phyloP scores from a whole-genome alignment of 2,797 vertebrate genomes.

The Channallabes apus region DNA sequence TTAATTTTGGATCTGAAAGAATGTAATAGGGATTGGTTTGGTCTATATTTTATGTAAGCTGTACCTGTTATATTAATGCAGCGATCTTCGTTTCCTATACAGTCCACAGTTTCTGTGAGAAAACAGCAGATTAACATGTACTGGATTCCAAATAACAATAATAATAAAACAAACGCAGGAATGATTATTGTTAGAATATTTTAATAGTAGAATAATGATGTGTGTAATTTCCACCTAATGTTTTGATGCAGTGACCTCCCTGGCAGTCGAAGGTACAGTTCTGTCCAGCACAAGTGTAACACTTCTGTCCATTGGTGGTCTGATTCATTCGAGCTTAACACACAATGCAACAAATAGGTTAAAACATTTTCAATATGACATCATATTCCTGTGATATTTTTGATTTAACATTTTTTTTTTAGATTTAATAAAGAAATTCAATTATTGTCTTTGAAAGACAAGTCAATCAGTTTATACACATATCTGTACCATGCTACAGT shows the following conservation, averaged over 20 bases:
- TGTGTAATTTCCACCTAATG: neutral
- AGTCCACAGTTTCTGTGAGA: conserved; percentile 5
- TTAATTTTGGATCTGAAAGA: neutral
- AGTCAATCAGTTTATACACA: neutral
- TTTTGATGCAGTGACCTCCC: neutral
- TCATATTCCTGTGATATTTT: neutral
- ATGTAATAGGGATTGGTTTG: neutral
- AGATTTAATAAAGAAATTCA: no score
- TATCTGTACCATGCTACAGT: neutral
- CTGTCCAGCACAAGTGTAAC: neutral
- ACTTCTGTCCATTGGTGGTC: neutral
- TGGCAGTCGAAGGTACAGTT: neutral
- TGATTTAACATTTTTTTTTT: no score
- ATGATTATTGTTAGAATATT: neutral
- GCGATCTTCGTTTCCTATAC: conserved; percentile 16
- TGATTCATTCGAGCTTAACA: neutral
- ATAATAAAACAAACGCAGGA: no score
- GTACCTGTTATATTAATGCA: conserved; percentile 19
- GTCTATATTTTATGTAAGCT: neutral
- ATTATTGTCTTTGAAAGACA: neutral
- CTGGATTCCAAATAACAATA: no score
- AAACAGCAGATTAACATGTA: neutral
- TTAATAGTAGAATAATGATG: neutral
- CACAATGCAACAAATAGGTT: neutral
- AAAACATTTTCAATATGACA: neutral